A percentile compares a stretch with the other conserved stretches of the same genome.
Evolutionary conservation across 1,140 invertebrate species (phyloP).

Genomic region (Nilaparvata lugens): DNA sequence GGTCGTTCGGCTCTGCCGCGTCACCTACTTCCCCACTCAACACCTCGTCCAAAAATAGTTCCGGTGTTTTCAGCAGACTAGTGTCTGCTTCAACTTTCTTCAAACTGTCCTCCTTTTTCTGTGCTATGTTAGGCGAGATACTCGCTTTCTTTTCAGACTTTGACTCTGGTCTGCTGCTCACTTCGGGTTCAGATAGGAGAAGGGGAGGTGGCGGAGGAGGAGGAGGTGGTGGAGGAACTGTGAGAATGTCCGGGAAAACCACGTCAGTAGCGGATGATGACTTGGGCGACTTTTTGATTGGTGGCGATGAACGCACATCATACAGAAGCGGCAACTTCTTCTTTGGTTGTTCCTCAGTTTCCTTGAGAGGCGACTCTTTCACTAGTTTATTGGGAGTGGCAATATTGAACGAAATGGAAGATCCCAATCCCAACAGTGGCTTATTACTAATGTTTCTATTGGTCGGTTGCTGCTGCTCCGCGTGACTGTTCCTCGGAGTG

Average conservation of each 20-base stretch:
- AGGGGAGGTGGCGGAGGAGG: constrained; percentile 1
- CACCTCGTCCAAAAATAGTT: too few species aligned
- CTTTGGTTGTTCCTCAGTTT: constrained; percentile 10
- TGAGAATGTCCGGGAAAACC: constrained; percentile 4
- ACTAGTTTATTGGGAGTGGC: constrained; percentile 2
- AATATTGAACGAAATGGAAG: constrained; percentile 8
- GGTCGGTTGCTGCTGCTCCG: background rate
- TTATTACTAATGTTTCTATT: background rate
- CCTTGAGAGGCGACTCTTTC: constrained; percentile 4
- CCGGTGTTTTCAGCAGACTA: too few species aligned
- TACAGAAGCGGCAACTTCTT: constrained; percentile 5
- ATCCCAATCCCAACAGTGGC: background rate
- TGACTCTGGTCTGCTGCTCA: constrained; percentile 10
- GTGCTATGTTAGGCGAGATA: too few species aligned
- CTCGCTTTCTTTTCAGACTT: constrained; percentile 12
- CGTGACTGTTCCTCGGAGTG: constrained; percentile 20
- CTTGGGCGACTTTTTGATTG: background rate
- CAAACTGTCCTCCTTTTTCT: too few species aligned
- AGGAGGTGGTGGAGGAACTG: background rate
- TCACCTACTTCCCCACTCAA: too few species aligned
- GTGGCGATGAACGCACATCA: constrained; percentile 3
- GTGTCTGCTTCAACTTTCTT: too few species aligned
- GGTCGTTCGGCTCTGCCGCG: too few species aligned
- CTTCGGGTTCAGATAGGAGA: background rate
- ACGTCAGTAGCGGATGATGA: background rate